Evolutionary conservation across 2,797 vertebrate genomes (phyloP).

Genomic region (Arrhamphus sclerolepis): DNA sequence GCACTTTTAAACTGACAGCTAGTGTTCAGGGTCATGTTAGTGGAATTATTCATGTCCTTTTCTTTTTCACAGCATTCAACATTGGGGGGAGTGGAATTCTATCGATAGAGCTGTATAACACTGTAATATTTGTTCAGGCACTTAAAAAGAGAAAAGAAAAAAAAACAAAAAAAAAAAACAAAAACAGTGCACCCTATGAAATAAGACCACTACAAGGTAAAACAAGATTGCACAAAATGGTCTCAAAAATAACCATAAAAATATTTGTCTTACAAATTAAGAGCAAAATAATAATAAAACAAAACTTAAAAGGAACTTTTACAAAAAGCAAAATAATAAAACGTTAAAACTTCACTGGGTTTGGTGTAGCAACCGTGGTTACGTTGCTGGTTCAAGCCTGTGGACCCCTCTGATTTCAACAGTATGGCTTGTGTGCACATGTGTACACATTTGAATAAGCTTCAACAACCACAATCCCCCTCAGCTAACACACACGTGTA

Average conservation of each 20-base stretch:
- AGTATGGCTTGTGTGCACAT: constrained; percentile 23
- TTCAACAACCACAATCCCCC: constrained; percentile 36
- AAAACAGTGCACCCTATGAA: constrained; percentile 37
- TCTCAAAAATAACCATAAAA: constrained; percentile 78
- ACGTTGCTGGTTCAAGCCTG: constrained; percentile 21
- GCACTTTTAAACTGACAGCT: constrained; percentile 58
- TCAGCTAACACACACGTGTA: constrained; percentile 9
- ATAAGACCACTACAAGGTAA: constrained; percentile 51
- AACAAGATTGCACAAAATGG: constrained; percentile 71
- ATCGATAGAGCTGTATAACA: constrained; percentile 38
- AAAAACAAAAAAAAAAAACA: not conserved
- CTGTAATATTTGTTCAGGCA: constrained; percentile 60
- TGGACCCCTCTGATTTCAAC: constrained; percentile 8
- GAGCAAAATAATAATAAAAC: constrained; percentile 66
- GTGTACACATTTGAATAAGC: constrained; percentile 7
- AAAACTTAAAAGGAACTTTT: constrained; percentile 76
- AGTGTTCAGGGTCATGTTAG: constrained; percentile 63
- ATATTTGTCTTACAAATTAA: constrained; percentile 79
- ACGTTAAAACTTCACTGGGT: constrained; percentile 61
- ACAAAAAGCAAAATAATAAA: constrained; percentile 84
- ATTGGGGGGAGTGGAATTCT: constrained; percentile 42
- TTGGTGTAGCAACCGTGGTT: constrained; percentile 44
- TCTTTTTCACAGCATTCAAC: constrained; percentile 66
- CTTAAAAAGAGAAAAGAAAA: constrained; percentile 3
- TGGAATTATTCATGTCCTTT: constrained; percentile 18